phyloP scores from a whole-genome alignment of 2,797 vertebrate genomes.

The Geotrypetes seraphini region DNA sequence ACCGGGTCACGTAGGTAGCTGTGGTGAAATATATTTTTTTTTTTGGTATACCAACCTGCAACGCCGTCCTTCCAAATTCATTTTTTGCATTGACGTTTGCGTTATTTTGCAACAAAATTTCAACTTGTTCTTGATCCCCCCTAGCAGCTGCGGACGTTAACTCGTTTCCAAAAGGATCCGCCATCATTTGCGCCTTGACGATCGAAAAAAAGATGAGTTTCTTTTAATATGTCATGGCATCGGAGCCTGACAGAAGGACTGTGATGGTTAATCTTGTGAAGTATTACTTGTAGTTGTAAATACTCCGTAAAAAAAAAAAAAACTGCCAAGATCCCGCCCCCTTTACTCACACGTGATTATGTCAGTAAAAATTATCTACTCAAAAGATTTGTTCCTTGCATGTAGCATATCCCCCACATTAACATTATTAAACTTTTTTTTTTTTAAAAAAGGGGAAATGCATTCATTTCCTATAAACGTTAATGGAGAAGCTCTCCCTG shows the following conservation, averaged over 20 bases:
- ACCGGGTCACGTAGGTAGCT: conserved; percentile 48
- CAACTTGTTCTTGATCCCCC: conserved; percentile 65
- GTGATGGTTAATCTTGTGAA: conserved; percentile 67
- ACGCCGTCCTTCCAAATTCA: conserved; percentile 72
- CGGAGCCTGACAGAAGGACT: conserved; percentile 62
- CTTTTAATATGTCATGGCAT: conserved; percentile 60
- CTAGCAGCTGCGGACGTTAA: conserved; percentile 79
- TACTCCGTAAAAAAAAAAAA: conserved; percentile 62
- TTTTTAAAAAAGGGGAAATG: conserved; percentile 31
- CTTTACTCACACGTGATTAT: conserved; percentile 66
- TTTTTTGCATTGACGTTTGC: conserved; percentile 78
- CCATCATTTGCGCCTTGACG: conserved; percentile 71
- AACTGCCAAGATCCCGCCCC: conserved; percentile 66
- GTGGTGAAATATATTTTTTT: conserved; percentile 48
- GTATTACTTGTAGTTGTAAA: conserved; percentile 74
- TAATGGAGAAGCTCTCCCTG: too few relatives aligned
- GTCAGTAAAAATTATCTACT: conserved; percentile 50
- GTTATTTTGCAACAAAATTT: conserved; percentile 65
- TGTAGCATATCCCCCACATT: conserved; percentile 33
- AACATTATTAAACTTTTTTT: conserved; percentile 51
- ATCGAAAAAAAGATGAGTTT: conserved; percentile 38
- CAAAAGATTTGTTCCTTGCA: conserved; percentile 33
- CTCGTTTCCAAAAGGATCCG: conserved; percentile 59
- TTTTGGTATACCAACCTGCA: conserved; percentile 81
- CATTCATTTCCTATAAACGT: conserved; percentile 24